Base-by-base conservation (phyloP, 2,113 vertebrate genomes). In the Shinisaurus crocodilurus region DNA sequence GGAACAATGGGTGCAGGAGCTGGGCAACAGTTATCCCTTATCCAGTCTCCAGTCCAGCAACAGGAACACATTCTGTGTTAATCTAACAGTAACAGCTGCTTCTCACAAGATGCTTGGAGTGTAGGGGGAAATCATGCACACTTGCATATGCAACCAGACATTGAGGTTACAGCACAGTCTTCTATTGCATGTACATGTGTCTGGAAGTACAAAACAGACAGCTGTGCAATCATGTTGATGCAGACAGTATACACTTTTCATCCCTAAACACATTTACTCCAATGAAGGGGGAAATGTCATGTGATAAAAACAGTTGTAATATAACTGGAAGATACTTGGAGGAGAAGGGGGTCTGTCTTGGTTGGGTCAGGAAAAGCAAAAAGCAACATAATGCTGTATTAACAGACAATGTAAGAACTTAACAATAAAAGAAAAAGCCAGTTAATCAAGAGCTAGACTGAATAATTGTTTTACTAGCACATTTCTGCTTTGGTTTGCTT, bases 361-460 rank as follows among this genome's bases (percentile, higher is more conserved):
- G 74, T 23, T 40, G 37, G 74, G 40, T 10, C 20, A 77, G 43
- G 75, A 77, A 77, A 6, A 77, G 40, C 23, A 76, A 20, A 27
- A 40, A 3, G n/a, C 9, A 48, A 8, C 40, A 70, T 25, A 70
- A 70, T 34, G 45, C 16, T 65, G 8, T 45, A 12, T 37, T 48
- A 50, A 50, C 3, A 29, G 37, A 12, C 67, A n/a, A 13, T 34
- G 48, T 45, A 67, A 72, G 69, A 70, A 23, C 34, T 50, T 54
- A 81, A 54, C n/a, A 18, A 54, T 7, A n/a, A 85, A 50, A 72
- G 18, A 8, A 72, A 85, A 85, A 13, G 18, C 65, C 72, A 50
- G 84, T 85, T 85, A 72, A 85, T 72, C 65, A 69, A 48, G 43
- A 50, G 32, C 43, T 85, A 85, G 40, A 48, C 27, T 85, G 83